These are phyloP conservation scores for Uria aalge DNA, from an alignment of 2,113 vertebrate species.

Conservation along the genomic window DNA sequence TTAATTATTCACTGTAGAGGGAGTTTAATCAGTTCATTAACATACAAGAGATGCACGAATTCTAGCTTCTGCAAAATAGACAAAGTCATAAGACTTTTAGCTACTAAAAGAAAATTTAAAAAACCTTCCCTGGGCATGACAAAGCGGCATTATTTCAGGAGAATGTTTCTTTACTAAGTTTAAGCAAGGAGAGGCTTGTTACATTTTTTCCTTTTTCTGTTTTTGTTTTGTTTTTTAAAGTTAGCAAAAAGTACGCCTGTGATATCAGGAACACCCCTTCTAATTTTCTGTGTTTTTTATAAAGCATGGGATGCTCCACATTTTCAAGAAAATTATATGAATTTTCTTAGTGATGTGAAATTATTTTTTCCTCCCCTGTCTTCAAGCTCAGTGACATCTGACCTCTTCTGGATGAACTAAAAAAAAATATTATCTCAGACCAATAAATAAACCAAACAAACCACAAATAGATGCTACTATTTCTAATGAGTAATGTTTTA, in stretches of 20 bases:
- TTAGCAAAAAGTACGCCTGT: background rate
- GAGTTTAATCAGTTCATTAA: background rate
- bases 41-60: background rate
- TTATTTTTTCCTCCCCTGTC: background rate
- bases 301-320: background rate
- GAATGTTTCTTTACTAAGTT: background rate
- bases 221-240: background rate
- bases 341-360: background rate
- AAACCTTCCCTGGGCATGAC: background rate
- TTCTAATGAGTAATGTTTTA: background rate
- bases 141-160: background rate
- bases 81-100: background rate
- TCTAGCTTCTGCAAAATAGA: background rate
- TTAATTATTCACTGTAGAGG: background rate
- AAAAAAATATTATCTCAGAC: background rate
- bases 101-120: background rate
- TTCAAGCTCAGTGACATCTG: background rate
- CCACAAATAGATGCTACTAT: background rate
- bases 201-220: background rate
- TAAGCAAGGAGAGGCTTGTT: background rate
- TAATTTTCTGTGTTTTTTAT: background rate
- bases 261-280: background rate
- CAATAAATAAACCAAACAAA: background rate
- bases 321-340: background rate
- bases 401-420: background rate